Conservation (phyloP, 1,140 invertebrate genomes). For the Zaprionus gabonicus region DNA sequence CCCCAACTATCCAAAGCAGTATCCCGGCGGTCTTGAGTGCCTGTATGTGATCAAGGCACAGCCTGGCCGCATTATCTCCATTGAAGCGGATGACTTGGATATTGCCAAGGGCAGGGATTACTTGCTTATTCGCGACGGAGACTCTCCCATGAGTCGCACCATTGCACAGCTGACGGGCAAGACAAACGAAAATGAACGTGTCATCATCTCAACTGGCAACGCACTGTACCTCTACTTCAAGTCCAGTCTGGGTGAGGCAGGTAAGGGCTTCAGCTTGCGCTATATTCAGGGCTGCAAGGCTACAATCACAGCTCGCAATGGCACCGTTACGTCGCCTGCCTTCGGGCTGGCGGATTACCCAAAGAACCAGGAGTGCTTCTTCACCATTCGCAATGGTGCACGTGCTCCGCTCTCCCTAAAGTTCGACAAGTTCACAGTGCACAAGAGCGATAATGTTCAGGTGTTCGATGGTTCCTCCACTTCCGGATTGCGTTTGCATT, state of each 20-base stretch:
- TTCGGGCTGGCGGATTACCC: slow-evolving; percentile 94
- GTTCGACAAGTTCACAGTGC: slow-evolving; percentile 94
- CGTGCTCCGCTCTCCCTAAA: slow-evolving; percentile 94
- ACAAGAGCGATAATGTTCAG: slow-evolving; percentile 94
- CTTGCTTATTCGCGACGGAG: slow-evolving; percentile 95
- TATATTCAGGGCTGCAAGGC: slow-evolving; percentile 95
- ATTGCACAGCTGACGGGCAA: slow-evolving; percentile 93
- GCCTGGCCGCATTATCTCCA: slow-evolving; percentile 93
- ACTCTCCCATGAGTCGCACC: slow-evolving; percentile 92
- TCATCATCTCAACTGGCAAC: slow-evolving; percentile 95
- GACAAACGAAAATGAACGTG: slow-evolving; percentile 90
- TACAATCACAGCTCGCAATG: slow-evolving; percentile 91
- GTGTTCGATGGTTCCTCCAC: slow-evolving; percentile 95
- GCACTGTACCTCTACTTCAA: slow-evolving; percentile 96
- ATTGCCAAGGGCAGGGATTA: slow-evolving; percentile 94
- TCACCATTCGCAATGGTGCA: slow-evolving; percentile 93
- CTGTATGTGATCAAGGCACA: slow-evolving; percentile 96
- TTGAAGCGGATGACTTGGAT: slow-evolving; percentile 96
- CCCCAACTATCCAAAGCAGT: slow-evolving; percentile 95
- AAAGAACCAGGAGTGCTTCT: slow-evolving; percentile 95
- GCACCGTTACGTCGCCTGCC: slow-evolving; percentile 94
- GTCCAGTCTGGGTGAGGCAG: slow-evolving; percentile 94
- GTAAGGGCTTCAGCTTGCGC: slow-evolving; percentile 95
- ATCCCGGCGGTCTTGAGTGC: slow-evolving; percentile 97
- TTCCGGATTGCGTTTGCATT: slow-evolving; percentile 93